phyloP scores from a whole-genome alignment of 2,888 invertebrate genomes.

The Choreutis nemorana region DNA sequence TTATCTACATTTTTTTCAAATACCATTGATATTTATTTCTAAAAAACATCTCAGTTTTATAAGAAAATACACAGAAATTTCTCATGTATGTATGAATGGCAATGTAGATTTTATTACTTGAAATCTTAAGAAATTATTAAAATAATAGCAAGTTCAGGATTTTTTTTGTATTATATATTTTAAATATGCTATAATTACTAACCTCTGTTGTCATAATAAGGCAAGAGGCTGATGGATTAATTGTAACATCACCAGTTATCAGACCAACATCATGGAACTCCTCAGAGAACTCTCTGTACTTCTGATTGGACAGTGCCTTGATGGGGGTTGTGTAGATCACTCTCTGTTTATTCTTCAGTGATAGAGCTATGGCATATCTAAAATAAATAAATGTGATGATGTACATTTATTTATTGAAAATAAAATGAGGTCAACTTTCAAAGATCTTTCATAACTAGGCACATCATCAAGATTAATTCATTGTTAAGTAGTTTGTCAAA shows the following conservation, averaged over 20 bases:
- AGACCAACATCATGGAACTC: constrained; percentile 98
- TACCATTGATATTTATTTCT: no score
- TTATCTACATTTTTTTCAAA: no score
- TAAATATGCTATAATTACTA: constrained; percentile 48
- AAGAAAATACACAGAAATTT: no score
- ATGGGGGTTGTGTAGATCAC: constrained; percentile 99
- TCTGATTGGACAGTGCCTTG: constrained; percentile 99
- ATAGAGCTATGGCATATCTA: constrained; percentile 94
- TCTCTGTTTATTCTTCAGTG: constrained; percentile 91
- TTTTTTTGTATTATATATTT: constrained; percentile 1
- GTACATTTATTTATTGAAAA: no score
- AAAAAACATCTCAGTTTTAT: no score
- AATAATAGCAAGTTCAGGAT: no score
- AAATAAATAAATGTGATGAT: no score
- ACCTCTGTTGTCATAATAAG: constrained; percentile 99
- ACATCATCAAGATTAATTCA: neutral
- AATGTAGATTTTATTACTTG: no score
- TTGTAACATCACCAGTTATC: constrained; percentile 98
- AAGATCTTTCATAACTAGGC: constrained; percentile 1
- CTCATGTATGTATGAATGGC: no score
- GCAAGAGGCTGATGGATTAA: constrained; percentile 97
- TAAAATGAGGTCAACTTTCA: no score
- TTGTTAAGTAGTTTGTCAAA: no score
- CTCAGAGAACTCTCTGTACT: constrained; percentile 96
- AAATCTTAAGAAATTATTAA: no score